These are phyloP conservation scores for Brachyptera risi DNA, from an alignment of 2,888 invertebrate genomes.

Conservation along the genomic window DNA sequence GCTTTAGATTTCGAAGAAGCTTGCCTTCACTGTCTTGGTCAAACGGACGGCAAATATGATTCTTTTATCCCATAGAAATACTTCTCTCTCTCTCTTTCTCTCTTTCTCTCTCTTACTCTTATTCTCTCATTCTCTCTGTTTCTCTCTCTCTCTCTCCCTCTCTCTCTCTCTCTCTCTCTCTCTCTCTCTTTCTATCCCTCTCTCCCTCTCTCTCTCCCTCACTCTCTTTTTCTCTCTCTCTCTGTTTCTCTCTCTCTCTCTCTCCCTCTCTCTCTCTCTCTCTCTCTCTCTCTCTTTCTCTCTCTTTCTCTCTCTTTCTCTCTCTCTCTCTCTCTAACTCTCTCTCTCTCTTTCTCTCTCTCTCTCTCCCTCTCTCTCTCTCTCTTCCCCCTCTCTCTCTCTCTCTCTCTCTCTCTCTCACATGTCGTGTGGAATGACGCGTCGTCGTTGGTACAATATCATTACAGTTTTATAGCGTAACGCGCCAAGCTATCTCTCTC, in stretches of 20 bases:
- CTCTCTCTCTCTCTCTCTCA: background rate
- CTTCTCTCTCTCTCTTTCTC: too few species aligned
- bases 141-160: too few species aligned
- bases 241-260: background rate
- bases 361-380: background rate
- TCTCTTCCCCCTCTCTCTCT: background rate
- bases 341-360: background rate
- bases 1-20: too few species aligned
- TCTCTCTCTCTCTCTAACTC: background rate
- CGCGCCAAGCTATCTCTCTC: background rate
- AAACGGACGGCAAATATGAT: too few species aligned
- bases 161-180: too few species aligned
- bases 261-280: background rate
- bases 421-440: background rate
- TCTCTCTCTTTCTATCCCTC: background rate
- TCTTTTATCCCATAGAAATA: too few species aligned
- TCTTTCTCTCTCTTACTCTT: too few species aligned
- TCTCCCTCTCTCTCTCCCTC: background rate
- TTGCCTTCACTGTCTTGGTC: too few species aligned
- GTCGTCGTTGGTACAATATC: background rate
- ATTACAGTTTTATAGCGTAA: conserved; percentile 9
- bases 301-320: background rate
- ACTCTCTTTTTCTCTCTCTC: background rate
- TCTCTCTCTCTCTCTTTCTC: background rate
- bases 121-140: too few species aligned